These are phyloP conservation scores for Rhagoletis zephyria DNA, from an alignment of 1,140 invertebrate species.

Conservation along the genomic window DNA sequence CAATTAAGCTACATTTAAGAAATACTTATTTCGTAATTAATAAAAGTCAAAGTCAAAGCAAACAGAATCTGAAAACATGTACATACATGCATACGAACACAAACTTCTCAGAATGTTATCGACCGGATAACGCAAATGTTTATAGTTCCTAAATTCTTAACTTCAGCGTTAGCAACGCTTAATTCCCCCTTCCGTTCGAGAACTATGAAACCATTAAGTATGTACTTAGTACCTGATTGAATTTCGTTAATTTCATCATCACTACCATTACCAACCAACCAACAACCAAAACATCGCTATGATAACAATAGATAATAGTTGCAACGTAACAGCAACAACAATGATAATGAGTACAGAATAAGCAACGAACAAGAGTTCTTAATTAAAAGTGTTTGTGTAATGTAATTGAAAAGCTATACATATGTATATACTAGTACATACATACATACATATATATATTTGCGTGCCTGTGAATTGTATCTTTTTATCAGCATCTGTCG, in stretches of 20 bases:
- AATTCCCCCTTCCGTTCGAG: background rate
- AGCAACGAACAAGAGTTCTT: slow-evolving; percentile 25
- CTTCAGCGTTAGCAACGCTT: background rate
- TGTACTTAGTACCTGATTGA: slow-evolving; percentile 35
- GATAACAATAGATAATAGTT: slow-evolving; percentile 45
- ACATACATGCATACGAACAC: background rate
- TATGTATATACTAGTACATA: background rate
- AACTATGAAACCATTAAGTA: slow-evolving; percentile 22
- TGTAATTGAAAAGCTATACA: slow-evolving; percentile 25
- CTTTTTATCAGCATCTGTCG: slow-evolving; percentile 50
- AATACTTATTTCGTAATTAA: slow-evolving; percentile 17
- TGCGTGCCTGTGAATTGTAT: background rate
- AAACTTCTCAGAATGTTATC: background rate
- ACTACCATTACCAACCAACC: slow-evolving; percentile 2
- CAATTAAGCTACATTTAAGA: background rate
- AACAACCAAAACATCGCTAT: slow-evolving; percentile 5
- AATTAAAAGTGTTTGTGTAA: slow-evolving; percentile 39
- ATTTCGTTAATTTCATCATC: slow-evolving; percentile 44
- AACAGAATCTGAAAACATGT: background rate
- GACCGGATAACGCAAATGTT: background rate
- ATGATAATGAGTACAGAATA: slow-evolving; percentile 20
- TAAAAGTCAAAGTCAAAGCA: slow-evolving; percentile 1
- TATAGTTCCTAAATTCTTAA: background rate
- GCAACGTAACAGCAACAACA: background rate
- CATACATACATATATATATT: background rate